Conservation (phyloP, 2,888 invertebrate genomes). For the Emmelina monodactyla region DNA sequence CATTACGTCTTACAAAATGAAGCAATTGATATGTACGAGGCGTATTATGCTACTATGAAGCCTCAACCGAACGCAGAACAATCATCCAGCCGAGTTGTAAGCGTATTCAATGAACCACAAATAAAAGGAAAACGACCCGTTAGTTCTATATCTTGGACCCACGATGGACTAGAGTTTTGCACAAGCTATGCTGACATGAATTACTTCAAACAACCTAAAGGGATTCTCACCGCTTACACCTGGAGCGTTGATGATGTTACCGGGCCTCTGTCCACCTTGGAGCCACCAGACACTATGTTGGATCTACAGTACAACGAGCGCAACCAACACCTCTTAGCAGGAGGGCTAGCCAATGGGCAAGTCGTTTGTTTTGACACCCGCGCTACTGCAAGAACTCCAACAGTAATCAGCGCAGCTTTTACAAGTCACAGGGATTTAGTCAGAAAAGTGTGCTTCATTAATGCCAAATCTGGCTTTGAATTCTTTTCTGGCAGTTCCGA, state of each 20-base stretch:
- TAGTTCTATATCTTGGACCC: constrained; percentile 80
- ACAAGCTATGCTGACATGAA: constrained; percentile 82
- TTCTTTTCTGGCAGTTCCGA: constrained; percentile 93
- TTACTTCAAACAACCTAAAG: constrained; percentile 67
- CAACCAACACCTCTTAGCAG: constrained; percentile 72
- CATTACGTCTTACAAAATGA: constrained; percentile 89
- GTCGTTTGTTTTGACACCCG: constrained; percentile 80
- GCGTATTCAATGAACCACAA: constrained; percentile 81
- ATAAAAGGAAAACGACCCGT: constrained; percentile 73
- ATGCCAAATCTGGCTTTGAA: constrained; percentile 91
- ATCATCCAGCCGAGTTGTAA: constrained; percentile 77
- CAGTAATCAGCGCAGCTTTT: constrained; percentile 75
- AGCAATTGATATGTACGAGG: constrained; percentile 89
- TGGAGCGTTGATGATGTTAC: constrained; percentile 94
- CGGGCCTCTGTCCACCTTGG: constrained; percentile 72
- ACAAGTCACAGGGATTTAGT: constrained; percentile 88
- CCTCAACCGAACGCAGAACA: constrained; percentile 73
- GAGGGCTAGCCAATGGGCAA: constrained; percentile 74
- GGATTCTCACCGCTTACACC: constrained; percentile 61
- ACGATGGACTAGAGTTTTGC: constrained; percentile 80
- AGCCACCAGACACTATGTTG: constrained; percentile 74
- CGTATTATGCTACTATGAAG: constrained; percentile 78
- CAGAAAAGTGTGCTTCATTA: constrained; percentile 84
- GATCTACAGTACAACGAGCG: constrained; percentile 87
- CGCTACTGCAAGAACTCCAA: constrained; percentile 71